phyloP scores from a whole-genome alignment of 1,140 invertebrate species.

The Bombus balteatus region DNA sequence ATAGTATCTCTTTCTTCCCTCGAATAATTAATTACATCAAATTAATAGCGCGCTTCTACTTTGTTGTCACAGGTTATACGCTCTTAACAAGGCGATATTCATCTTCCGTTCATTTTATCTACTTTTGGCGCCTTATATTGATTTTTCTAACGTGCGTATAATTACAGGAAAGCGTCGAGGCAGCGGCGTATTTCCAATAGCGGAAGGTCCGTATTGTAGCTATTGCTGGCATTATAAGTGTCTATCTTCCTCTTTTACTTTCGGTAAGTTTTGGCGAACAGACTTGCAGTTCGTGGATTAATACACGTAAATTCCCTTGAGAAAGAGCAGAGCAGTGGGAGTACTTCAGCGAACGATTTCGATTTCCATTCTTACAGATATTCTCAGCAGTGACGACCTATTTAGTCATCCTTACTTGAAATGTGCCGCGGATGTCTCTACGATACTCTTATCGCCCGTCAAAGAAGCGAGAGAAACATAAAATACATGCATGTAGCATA shows the following conservation, averaged over 20 bases:
- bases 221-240: constrained; percentile 51
- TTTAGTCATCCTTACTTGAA: constrained; percentile 66
- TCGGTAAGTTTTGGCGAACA: constrained; percentile 36
- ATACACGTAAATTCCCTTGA: not conserved
- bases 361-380: constrained; percentile 57
- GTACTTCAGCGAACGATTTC: constrained; percentile 2
- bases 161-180: constrained; percentile 62
- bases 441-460: not conserved
- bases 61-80: too few relatives aligned
- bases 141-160: not conserved
- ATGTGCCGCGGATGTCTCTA: not conserved
- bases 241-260: constrained; percentile 65
- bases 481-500: not conserved
- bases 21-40: constrained; percentile 11
- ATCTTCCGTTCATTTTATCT: not conserved
- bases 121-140: not conserved
- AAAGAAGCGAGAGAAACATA: not conserved
- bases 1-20: not conserved
- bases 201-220: constrained; percentile 57
- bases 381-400: constrained; percentile 66
- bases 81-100: not conserved
- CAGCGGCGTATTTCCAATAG: constrained; percentile 61
- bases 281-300: not conserved
- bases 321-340: not conserved
- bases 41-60: not conserved